Base-by-base conservation (phyloP, 2,113 vertebrate species). In the Scomber colias region DNA sequence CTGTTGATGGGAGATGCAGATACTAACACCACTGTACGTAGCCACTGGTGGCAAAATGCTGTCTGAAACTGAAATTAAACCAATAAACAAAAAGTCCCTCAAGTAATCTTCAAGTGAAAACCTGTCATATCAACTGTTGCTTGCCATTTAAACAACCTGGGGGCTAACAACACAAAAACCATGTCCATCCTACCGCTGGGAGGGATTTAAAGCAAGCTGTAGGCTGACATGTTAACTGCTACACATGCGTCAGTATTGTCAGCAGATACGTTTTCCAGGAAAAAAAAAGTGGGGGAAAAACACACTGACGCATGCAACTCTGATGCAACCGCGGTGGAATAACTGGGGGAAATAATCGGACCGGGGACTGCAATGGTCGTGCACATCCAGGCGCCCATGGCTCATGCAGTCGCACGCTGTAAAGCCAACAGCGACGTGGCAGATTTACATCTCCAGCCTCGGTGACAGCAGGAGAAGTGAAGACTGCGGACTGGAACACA, bases 1-100 rank as follows among this genome's bases (percentile, higher is more conserved):
- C 89, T 90, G 90, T 92, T 93, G 92, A 87, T 87, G 77, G 24
- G 15, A 66, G 30, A 76, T 85, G 77, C 55, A 82, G 78, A 81
- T 79, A 50, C 17, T 79, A 50, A 15, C 31, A 55, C 12, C 24
- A 30, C 19, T 69, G 3, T 54, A 66, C 4, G 59, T 11, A 54
- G 16, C 49, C 50, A 40, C 57, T 30, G 5, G 60, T 68, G 15
- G n/a, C 19, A 40, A 21, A 40, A 40, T 7, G 35, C 35, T 11
- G 27, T 19, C 6, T 45, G 40, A 48, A 60, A 59, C n/a, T 27
- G 7, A 56, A 68, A 82, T 51, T 0, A 60, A 61, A 55, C 45
- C 67, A 31, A 15, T 51, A 3, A 57, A n/a, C 24, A 48, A 76
- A 40, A 40, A 8, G 57, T 71, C 27, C 4, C 66, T 62, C 48